Conservation (phyloP, 2,113 vertebrate genomes). For the Craseonycteris thonglongyai region DNA sequence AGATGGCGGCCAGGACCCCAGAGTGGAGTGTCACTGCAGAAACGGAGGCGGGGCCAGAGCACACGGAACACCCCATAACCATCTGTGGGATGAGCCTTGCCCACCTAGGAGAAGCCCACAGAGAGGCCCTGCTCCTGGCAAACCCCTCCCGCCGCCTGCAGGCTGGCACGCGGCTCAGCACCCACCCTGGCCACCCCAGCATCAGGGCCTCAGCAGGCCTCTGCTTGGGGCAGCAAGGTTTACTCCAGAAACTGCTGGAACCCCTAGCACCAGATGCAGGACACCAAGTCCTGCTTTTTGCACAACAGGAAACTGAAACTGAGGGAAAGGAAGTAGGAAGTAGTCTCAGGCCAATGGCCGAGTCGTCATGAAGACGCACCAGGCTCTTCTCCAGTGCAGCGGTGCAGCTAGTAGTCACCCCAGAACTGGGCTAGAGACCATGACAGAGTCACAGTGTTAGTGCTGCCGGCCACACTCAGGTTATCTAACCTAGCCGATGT, state of each 20-base stretch:
- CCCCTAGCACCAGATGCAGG: neutral
- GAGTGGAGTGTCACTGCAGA: neutral
- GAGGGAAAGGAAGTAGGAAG: neutral
- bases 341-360: neutral
- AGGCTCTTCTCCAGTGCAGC: neutral
- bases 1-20: neutral
- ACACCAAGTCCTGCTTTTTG: neutral
- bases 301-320: neutral
- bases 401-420: rapidly evolving
- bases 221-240: neutral
- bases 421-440: neutral
- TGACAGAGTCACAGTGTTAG: neutral
- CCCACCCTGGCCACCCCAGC: neutral
- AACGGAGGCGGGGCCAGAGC: neutral
- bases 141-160: rapidly evolving
- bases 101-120: too few species aligned
- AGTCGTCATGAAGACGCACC: neutral
- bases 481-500: neutral
- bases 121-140: neutral
- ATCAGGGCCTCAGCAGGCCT: neutral
- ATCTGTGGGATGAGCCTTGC: rapidly evolving
- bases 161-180: neutral
- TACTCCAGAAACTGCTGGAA: neutral
- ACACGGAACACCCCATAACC: neutral
- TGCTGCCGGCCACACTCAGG: neutral